A percentile compares a stretch with the other conserved stretches of the same genome.
These are phyloP conservation scores for Stenurella melanura DNA, from an alignment of 2,888 invertebrate species.

Conservation along the genomic window DNA sequence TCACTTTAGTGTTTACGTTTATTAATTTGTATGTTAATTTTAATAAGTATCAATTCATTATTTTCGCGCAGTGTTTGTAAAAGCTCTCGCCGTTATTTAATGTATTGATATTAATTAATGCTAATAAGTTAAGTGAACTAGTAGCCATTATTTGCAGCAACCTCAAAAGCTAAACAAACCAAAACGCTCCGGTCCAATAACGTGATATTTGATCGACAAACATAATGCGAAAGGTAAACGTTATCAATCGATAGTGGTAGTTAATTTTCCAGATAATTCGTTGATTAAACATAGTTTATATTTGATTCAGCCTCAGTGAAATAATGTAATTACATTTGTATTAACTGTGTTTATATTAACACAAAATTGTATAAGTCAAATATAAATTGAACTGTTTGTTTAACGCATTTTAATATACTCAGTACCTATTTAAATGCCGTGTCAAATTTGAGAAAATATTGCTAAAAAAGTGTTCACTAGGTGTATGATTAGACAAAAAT, in stretches of 20 bases:
- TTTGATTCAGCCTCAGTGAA: constrained; percentile 60
- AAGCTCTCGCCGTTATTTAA: background rate
- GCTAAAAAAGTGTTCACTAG: too few relatives aligned
- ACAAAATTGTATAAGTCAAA: constrained; percentile 51
- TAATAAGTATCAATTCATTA: background rate
- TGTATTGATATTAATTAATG: constrained; percentile 53
- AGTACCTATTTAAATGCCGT: background rate
- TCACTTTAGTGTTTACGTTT: too few relatives aligned
- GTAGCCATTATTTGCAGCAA: constrained; percentile 56
- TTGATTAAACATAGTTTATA: constrained; percentile 64
- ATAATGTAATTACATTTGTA: constrained; percentile 62
- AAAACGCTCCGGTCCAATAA: constrained; percentile 55
- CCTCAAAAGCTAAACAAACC: constrained; percentile 64
- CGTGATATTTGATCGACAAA: constrained; percentile 66
- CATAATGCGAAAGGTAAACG: constrained; percentile 65
- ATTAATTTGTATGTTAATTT: background rate
- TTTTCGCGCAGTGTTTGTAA: background rate
- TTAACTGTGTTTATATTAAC: constrained; percentile 53
- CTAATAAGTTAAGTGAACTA: constrained; percentile 60
- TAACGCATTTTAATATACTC: background rate
- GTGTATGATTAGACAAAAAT: too few relatives aligned
- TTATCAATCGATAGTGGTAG: constrained; percentile 66
- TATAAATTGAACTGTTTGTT: constrained; percentile 38
- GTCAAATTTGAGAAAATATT: background rate
- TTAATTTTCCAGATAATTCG: constrained; percentile 68